Percentiles rank a stretch among this genome's conserved stretches.
Evolutionary conservation across 1,140 invertebrate species (phyloP).

Genomic region (Drosophila arizonae): DNA sequence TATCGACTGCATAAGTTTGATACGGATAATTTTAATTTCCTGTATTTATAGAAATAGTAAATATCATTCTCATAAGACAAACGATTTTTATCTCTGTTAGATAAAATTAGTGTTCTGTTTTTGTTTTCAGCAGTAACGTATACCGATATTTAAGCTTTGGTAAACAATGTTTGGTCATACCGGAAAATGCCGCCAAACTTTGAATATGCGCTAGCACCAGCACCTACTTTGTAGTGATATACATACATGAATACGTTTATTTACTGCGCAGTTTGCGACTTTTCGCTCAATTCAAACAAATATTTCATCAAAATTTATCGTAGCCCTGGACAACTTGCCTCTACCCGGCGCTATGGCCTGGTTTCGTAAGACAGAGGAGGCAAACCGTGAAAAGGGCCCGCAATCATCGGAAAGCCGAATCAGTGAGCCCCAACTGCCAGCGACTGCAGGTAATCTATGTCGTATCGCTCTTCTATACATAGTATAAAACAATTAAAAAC

Average conservation of each 20-base stretch:
- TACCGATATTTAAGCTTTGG: constrained; percentile 3
- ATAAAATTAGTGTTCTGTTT: too few species aligned
- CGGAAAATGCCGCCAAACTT: constrained; percentile 7
- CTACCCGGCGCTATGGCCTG: constrained; percentile 17
- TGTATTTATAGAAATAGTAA: too few species aligned
- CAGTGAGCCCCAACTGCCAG: background rate
- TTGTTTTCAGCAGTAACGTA: background rate
- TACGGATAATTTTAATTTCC: too few species aligned
- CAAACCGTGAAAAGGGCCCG: background rate
- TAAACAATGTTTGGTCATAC: constrained; percentile 1
- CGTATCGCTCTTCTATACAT: background rate
- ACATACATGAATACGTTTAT: background rate
- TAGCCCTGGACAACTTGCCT: background rate
- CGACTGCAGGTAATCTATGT: constrained; percentile 7
- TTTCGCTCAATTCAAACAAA: constrained; percentile 18
- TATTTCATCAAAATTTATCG: constrained; percentile 14
- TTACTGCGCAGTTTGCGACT: constrained; percentile 16
- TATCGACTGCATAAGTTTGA: too few species aligned
- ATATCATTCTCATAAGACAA: too few species aligned
- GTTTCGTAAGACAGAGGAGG: constrained; percentile 9
- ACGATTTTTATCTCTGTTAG: too few species aligned
- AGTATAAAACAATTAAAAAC: background rate
- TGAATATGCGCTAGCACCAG: background rate
- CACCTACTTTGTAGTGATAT: constrained; percentile 12
- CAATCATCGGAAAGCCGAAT: background rate